Evolutionary conservation across 2,113 vertebrate species (phyloP).

Genomic region (Hipposideros armiger): DNA sequence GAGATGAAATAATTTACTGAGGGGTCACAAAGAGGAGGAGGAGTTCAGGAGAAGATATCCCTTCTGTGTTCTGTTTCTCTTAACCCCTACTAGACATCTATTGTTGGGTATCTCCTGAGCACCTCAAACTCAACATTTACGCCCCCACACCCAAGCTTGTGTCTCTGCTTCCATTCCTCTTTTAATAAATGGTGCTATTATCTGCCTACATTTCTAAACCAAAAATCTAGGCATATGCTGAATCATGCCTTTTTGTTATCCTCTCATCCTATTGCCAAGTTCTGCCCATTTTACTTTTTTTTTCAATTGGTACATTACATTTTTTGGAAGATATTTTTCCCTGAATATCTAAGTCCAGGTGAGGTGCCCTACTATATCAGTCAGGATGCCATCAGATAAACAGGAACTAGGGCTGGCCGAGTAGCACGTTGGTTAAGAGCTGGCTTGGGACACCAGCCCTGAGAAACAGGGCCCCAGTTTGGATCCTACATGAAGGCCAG

Average conservation of each 20-base stretch:
- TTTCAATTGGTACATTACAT: neutral
- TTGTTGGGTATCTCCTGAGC: rapidly evolving
- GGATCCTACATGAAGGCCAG: too few relatives aligned
- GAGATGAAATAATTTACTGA: neutral
- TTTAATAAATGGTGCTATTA: neutral
- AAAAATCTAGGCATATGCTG: neutral
- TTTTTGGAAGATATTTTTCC: neutral
- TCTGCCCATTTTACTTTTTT: neutral
- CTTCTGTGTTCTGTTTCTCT: neutral
- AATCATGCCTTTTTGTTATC: neutral
- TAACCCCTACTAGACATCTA: too few relatives aligned
- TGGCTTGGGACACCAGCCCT: too few relatives aligned
- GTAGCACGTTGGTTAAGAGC: too few relatives aligned
- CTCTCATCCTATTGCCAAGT: neutral
- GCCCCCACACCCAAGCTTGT: neutral
- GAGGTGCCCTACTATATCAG: neutral
- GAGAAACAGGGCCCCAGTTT: too few relatives aligned
- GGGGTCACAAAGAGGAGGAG: neutral
- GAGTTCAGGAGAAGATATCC: neutral
- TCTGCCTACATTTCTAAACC: neutral
- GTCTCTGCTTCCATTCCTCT: neutral
- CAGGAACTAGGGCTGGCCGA: neutral
- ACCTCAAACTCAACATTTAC: neutral
- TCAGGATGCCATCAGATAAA: neutral
- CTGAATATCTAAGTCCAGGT: neutral